Evolutionary conservation across 1,140 invertebrate species (phyloP).

Genomic region (Danaus melanippus): DNA sequence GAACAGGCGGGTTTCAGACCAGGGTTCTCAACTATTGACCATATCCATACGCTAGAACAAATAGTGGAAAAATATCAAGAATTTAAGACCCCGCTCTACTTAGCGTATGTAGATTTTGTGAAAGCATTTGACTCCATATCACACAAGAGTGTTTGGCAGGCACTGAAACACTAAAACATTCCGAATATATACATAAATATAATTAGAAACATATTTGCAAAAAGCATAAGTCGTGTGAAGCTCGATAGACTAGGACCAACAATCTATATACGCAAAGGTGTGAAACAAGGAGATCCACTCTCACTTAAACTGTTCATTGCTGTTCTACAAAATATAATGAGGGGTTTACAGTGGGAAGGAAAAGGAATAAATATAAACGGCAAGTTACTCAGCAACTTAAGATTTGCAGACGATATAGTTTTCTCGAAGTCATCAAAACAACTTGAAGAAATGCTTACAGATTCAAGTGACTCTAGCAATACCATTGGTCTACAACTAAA

Average conservation of each 20-base stretch:
- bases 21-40: no score
- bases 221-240: slow-evolving; percentile 13
- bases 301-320: slow-evolving; percentile 13
- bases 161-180: no score
- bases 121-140: no score
- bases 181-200: no score
- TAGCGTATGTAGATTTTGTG: no score
- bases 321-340: slow-evolving; percentile 14
- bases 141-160: no score
- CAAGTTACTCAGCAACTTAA: slow-evolving; percentile 9
- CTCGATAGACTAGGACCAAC: slow-evolving; percentile 9
- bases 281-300: slow-evolving; percentile 10
- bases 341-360: not conserved
- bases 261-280: slow-evolving; percentile 13
- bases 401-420: slow-evolving; percentile 17
- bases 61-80: no score
- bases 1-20: no score
- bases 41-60: no score
- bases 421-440: slow-evolving; percentile 11
- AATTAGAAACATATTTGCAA: no score
- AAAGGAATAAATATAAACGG: slow-evolving; percentile 15
- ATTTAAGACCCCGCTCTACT: no score
- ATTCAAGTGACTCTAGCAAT: slow-evolving; percentile 5
- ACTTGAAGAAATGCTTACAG: slow-evolving; percentile 5
- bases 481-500: slow-evolving; percentile 5